Evolutionary conservation across 1,140 invertebrate genomes (phyloP).

Genomic region (Rhopalosiphum padi): DNA sequence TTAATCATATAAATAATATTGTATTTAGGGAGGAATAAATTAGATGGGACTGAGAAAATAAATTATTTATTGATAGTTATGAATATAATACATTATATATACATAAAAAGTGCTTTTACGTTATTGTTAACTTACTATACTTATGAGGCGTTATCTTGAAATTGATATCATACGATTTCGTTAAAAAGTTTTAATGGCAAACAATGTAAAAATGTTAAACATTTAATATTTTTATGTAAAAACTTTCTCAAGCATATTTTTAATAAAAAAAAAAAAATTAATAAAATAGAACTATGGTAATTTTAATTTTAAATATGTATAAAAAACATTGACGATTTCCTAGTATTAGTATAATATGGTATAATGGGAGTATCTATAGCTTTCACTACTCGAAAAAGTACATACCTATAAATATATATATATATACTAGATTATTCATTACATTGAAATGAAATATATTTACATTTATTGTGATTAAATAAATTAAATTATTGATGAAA

Average conservation of each 20-base stretch:
- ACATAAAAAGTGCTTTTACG: not conserved
- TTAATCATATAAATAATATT: not conserved
- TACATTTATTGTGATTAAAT: not conserved
- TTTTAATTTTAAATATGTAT: not conserved
- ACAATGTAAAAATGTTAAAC: not conserved
- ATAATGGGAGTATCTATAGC: not conserved
- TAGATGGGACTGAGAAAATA: too few species aligned
- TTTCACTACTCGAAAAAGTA: not conserved
- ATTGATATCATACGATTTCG: not conserved
- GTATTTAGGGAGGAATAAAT: not conserved
- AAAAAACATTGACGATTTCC: not conserved
- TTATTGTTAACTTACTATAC: not conserved
- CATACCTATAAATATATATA: not conserved
- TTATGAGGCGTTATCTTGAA: not conserved
- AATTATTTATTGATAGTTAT: not conserved
- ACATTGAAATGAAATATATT: not conserved
- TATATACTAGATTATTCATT: not conserved
- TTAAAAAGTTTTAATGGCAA: not conserved
- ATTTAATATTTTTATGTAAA: not conserved
- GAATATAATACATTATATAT: too few species aligned
- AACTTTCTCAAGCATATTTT: not conserved
- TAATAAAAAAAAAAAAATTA: not conserved
- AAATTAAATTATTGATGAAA: not conserved
- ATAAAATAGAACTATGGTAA: not conserved
- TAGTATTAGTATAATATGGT: not conserved